These are phyloP conservation scores for Brachionus rubens DNA, from an alignment of 1,140 invertebrate species.

Conservation along the genomic window DNA sequence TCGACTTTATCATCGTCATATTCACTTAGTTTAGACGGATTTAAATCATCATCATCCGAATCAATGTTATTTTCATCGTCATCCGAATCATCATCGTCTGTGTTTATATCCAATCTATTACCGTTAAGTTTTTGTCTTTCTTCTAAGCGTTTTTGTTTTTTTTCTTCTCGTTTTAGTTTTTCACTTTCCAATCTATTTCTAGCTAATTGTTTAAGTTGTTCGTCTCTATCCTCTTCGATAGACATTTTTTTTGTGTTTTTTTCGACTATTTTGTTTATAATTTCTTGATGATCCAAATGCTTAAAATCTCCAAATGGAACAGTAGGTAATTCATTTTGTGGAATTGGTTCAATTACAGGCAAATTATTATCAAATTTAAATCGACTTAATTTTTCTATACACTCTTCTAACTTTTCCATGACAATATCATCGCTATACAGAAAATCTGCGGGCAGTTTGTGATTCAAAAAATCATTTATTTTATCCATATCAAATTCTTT, in stretches of 20 bases:
- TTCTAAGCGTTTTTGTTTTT: background rate
- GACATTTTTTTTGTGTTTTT: background rate
- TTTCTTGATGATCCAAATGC: background rate
- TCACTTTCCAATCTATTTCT: background rate
- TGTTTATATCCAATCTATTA: background rate
- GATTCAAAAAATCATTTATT: constrained; percentile 39
- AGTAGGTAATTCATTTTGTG: background rate
- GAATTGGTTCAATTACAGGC: constrained; percentile 13
- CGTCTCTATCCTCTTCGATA: constrained; percentile 1
- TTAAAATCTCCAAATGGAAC: constrained; percentile 39
- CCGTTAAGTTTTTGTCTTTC: background rate
- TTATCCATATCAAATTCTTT: constrained; percentile 46
- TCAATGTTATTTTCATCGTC: background rate
- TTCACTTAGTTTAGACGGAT: constrained; percentile 29
- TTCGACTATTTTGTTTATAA: background rate
- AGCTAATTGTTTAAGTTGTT: constrained; percentile 14
- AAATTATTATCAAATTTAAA: constrained; percentile 23
- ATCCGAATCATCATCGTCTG: constrained; percentile 27
- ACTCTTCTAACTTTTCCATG: constrained; percentile 25
- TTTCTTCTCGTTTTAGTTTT: constrained; percentile 3
- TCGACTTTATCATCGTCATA: constrained; percentile 27
- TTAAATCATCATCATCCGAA: constrained; percentile 1
- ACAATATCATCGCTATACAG: constrained; percentile 26
- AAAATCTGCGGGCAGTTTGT: constrained; percentile 34
- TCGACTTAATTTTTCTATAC: constrained; percentile 7